phyloP scores from a whole-genome alignment of 1,140 invertebrate genomes.

The Zaprionus tsacasi region DNA sequence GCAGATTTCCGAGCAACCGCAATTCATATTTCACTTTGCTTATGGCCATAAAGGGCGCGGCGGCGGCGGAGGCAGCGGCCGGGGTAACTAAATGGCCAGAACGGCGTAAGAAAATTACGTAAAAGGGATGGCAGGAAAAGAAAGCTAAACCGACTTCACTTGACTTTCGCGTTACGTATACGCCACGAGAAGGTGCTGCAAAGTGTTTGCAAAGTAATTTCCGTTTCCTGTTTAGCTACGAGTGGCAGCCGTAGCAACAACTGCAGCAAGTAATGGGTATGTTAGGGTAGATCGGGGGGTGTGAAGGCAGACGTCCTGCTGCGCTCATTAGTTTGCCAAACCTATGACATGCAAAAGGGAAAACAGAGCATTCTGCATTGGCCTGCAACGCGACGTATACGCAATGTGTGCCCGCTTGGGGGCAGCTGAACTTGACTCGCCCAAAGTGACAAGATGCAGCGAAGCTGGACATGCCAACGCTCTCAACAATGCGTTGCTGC shows the following conservation, averaged over 20 bases:
- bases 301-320: constrained; percentile 23
- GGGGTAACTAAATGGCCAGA: constrained; percentile 52
- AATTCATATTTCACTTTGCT: constrained; percentile 81
- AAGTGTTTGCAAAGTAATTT: constrained; percentile 83
- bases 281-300: too few relatives aligned
- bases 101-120: constrained; percentile 73
- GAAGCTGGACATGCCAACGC: not conserved
- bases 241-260: constrained; percentile 57
- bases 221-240: constrained; percentile 77
- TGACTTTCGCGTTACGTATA: constrained; percentile 60
- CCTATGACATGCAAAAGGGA: constrained; percentile 48
- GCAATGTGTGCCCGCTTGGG: constrained; percentile 21
- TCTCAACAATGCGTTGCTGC: not conserved
- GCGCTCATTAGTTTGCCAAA: constrained; percentile 67
- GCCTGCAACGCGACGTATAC: constrained; percentile 38
- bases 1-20: constrained; percentile 75
- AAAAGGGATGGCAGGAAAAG: constrained; percentile 45
- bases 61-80: too few relatives aligned
- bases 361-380: constrained; percentile 38
- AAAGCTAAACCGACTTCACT: constrained; percentile 55
- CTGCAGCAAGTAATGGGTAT: constrained; percentile 1
- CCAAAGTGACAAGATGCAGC: constrained; percentile 12
- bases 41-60: constrained; percentile 65
- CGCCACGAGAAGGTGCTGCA: constrained; percentile 57
- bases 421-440: not conserved